Conservation (phyloP, 2,113 vertebrate genomes). For the Phainopepla nitens region DNA sequence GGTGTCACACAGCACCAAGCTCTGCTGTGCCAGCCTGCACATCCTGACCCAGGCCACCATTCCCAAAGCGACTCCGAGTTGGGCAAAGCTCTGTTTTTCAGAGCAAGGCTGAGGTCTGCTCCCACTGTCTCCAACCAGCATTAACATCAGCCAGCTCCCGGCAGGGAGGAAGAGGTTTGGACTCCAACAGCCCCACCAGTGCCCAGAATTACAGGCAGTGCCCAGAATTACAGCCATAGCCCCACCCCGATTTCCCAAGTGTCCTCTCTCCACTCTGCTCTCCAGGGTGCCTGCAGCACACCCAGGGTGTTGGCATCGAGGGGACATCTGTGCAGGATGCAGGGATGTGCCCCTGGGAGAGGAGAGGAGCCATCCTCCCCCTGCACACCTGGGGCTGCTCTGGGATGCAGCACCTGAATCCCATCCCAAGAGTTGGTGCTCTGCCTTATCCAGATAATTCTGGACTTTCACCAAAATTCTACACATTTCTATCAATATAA, state of each 20-base stretch:
- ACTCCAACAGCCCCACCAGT: accelerated
- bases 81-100: not conserved
- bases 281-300: not conserved
- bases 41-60: not conserved
- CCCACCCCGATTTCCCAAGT: accelerated
- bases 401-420: not conserved
- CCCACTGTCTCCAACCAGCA: accelerated
- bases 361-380: not conserved
- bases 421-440: not conserved
- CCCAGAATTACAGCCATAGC: not conserved
- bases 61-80: accelerated
- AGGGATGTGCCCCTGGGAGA: not conserved
- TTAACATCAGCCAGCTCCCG: not conserved
- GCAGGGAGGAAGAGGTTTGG: not conserved
- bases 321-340: accelerated
- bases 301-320: not conserved
- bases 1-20: not conserved
- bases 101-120: not conserved
- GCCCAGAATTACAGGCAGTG: not conserved
- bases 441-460: not conserved
- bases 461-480: not conserved
- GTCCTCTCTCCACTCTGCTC: not conserved
- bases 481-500: accelerated
- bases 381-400: not conserved
- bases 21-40: not conserved